phyloP scores from a whole-genome alignment of 2,888 invertebrate genomes.

The Digitonthophagus gazella region DNA sequence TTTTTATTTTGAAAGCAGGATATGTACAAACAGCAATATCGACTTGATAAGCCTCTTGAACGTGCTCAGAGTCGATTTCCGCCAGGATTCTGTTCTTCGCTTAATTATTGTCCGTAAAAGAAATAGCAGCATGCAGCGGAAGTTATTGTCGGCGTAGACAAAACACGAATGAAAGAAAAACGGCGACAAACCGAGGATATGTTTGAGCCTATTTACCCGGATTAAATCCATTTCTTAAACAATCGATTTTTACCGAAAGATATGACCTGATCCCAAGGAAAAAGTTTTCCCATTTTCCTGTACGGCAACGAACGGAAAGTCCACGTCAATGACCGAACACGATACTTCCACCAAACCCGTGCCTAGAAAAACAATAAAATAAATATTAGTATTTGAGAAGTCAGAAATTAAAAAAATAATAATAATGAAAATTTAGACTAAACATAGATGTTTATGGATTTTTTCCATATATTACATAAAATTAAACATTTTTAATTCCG shows the following conservation, averaged over 20 bases:
- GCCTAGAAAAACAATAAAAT: constrained; percentile 12
- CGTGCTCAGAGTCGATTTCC: neutral
- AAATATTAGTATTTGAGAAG: constrained; percentile 8
- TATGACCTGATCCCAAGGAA: constrained; percentile 22
- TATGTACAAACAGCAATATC: constrained; percentile 14
- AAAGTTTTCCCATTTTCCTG: constrained; percentile 18
- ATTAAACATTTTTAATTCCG: no score
- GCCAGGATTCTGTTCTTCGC: constrained; percentile 2
- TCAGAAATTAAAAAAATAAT: neutral
- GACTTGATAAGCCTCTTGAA: neutral
- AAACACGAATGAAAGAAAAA: constrained; percentile 12
- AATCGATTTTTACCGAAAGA: constrained; percentile 23
- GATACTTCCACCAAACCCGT: constrained; percentile 4
- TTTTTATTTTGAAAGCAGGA: constrained; percentile 1
- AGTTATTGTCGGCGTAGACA: constrained; percentile 13
- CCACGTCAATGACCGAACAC: constrained; percentile 7
- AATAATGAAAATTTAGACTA: no score
- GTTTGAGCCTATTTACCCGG: neutral
- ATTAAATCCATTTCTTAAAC: constrained; percentile 23
- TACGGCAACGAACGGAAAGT: neutral
- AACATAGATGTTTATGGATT: no score
- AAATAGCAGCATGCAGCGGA: constrained; percentile 10
- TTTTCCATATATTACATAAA: no score
- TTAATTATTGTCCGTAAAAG: constrained; percentile 13
- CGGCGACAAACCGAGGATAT: constrained; percentile 3